Base-by-base conservation (phyloP, 2,888 invertebrate species). In the Schizaphis graminum region DNA sequence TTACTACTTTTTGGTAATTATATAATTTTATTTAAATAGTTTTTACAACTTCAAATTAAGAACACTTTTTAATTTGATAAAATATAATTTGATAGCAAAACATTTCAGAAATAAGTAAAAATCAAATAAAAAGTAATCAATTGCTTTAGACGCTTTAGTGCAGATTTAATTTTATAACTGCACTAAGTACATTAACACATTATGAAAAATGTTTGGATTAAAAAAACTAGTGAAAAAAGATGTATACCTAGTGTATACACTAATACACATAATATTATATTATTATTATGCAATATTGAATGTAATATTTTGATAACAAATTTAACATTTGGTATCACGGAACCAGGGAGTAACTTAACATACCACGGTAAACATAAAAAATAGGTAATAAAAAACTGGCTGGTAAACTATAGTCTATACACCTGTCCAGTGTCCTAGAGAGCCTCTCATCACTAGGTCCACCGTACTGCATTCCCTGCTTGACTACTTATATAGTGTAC, bases 301-400 rank as follows among this genome's bases (percentile, higher is more conserved):
- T 35, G 77, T 77, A 77, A 77, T 77, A 35, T 77, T 77, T 77
- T 77, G 77, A 77, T 77, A 77, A 77, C 35, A 77, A 77, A 77
- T 77, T 77, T 77, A 77, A 77, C 35, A 77, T 35, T 77, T 8
- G 21, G 21, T 77, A 77, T 77, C 77, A 35, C 21, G 8, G 21
- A 41, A 77, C 21, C 77, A 77, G 35, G 35, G 77, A 77, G 21
- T 77, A 8, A 77, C 35, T 35, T 35, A 0, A 77, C 35, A 21
- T 77, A 77, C 77, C 77, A 77, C 21, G 77, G 77, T 77, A 77
- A 21, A 35, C 21, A 21, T 77, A 21, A 77, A 35, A 53, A 53
- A 53, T 5, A 53, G 53, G 21, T 53, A 53, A 53, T 3, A 53
- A 16, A 21, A 53, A 53, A 53, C 21, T 21, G 13, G 16, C 16